Conservation (phyloP, 2,797 vertebrate species). For the Micrastur ruficollis region DNA sequence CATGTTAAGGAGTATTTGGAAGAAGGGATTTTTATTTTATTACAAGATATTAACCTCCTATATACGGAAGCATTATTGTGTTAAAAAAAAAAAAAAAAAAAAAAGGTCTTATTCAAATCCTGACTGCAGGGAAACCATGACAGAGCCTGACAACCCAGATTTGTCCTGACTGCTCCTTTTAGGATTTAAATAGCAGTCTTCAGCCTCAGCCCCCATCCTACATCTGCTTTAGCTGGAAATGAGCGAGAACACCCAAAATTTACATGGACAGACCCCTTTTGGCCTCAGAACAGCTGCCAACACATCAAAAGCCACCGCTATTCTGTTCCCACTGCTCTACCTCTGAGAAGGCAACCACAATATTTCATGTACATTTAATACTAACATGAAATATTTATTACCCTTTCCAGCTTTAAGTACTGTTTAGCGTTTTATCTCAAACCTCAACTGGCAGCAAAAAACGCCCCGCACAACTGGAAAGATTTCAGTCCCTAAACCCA, state of each 20-base stretch:
- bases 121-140: background rate
- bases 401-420: background rate
- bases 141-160: background rate
- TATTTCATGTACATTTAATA: background rate
- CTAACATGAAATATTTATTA: background rate
- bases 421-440: background rate
- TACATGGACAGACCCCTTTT: background rate
- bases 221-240: background rate
- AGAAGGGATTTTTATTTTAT: background rate
- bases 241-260: background rate
- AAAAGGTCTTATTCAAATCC: background rate
- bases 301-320: background rate
- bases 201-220: background rate
- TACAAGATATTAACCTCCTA: background rate
- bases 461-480: background rate
- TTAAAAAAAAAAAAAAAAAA: background rate
- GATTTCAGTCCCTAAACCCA: background rate
- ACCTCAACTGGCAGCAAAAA: background rate
- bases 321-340: background rate
- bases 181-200: background rate
- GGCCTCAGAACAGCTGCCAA: background rate
- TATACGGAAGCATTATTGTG: background rate
- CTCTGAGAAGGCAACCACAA: background rate
- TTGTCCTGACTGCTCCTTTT: background rate
- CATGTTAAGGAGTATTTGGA: background rate